Percentiles rank a stretch among this genome's conserved stretches.
These are phyloP conservation scores for Fopius arisanus DNA, from an alignment of 1,140 invertebrate species.

Conservation along the genomic window DNA sequence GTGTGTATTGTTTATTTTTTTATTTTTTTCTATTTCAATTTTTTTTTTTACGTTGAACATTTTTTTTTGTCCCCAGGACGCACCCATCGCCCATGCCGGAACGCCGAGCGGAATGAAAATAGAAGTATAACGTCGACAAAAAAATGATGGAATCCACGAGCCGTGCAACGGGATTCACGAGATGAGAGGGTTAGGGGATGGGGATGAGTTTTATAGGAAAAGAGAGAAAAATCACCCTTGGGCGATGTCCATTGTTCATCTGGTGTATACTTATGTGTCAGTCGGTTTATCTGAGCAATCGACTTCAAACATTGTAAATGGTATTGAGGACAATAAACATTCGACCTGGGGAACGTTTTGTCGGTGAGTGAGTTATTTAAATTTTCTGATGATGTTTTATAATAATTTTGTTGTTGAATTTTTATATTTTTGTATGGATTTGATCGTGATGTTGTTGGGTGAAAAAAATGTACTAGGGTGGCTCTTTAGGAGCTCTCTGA, in stretches of 20 bases:
- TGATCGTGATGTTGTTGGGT: too few relatives aligned
- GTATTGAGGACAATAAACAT: neutral
- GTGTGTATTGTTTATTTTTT: slow-evolving; percentile 21
- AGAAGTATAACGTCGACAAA: slow-evolving; percentile 38
- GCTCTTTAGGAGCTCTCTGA: too few relatives aligned
- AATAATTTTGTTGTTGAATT: too few relatives aligned
- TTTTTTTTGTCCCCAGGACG: slow-evolving; percentile 51
- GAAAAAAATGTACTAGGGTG: too few relatives aligned
- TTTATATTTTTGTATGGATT: too few relatives aligned
- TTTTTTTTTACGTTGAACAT: slow-evolving; percentile 41
- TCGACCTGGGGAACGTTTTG: too few relatives aligned
- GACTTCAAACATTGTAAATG: neutral
- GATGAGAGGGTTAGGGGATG: slow-evolving; percentile 18
- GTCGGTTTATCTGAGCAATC: neutral
- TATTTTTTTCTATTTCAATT: slow-evolving; percentile 15
- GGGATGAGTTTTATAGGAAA: slow-evolving; percentile 17
- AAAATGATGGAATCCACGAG: slow-evolving; percentile 38
- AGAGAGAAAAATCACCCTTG: slow-evolving; percentile 12
- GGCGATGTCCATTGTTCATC: neutral
- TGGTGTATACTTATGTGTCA: slow-evolving; percentile 1
- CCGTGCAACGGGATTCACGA: slow-evolving; percentile 33
- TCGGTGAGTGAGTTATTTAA: too few relatives aligned
- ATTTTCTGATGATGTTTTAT: too few relatives aligned
- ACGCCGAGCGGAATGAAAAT: slow-evolving; percentile 44
- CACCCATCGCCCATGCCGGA: slow-evolving; percentile 31